Percentiles rank a stretch among this genome's conserved stretches.
phyloP scores from a whole-genome alignment of 1,140 invertebrate genomes.

The Bombyx mandarina region DNA sequence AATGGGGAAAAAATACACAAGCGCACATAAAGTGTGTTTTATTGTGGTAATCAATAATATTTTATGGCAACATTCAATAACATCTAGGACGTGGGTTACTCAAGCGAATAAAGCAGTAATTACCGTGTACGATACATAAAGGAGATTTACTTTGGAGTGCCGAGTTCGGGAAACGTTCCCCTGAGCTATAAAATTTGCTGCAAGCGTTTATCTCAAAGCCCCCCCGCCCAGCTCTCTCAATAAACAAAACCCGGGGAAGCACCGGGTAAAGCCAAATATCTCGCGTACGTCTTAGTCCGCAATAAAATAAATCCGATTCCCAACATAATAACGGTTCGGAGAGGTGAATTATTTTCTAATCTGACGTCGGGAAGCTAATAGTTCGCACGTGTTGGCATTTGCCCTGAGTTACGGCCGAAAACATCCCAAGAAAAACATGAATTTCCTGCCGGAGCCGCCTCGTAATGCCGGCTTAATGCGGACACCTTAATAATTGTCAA shows the following conservation, averaged over 20 bases:
- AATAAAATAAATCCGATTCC: constrained; percentile 69
- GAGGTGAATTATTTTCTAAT: constrained; percentile 69
- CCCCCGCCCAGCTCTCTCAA: constrained; percentile 27
- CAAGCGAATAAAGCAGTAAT: constrained; percentile 62
- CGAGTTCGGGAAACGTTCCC: constrained; percentile 27
- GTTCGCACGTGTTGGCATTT: constrained; percentile 61
- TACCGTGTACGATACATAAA: constrained; percentile 48
- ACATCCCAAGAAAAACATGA: constrained; percentile 66
- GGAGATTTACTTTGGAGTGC: constrained; percentile 46
- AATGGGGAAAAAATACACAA: constrained; percentile 41
- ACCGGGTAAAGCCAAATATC: constrained; percentile 54
- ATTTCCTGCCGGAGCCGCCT: constrained; percentile 40
- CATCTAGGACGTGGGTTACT: constrained; percentile 41
- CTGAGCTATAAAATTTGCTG: constrained; percentile 47
- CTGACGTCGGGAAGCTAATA: constrained; percentile 59
- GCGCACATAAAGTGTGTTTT: constrained; percentile 56
- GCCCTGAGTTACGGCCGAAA: constrained; percentile 52
- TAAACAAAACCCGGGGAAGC: constrained; percentile 53
- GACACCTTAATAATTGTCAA: constrained; percentile 69
- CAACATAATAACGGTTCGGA: constrained; percentile 31
- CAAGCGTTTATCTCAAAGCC: constrained; percentile 34
- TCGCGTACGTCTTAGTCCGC: constrained; percentile 52
- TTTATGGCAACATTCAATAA: constrained; percentile 64
- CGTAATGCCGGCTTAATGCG: constrained; percentile 61
- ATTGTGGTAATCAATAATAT: constrained; percentile 59